Percentiles rank a stretch among this genome's conserved stretches.
Evolutionary conservation across 2,797 vertebrate genomes (phyloP).

Genomic region (Mionectes olivaceus): DNA sequence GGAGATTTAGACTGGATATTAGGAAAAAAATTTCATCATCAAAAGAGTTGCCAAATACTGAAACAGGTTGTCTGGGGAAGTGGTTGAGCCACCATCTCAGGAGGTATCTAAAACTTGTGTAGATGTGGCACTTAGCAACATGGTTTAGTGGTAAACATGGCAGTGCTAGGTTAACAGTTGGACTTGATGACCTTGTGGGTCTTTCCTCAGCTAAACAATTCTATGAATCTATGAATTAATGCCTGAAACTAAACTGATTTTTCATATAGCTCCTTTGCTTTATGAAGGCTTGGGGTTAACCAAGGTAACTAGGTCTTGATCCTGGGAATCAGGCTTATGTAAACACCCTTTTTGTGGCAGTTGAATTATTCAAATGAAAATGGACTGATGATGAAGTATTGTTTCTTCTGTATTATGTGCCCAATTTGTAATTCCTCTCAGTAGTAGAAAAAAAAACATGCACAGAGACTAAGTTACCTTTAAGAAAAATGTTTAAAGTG

Average conservation of each 20-base stretch:
- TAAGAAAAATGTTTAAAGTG: background rate
- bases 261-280: background rate
- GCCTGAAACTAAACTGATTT: background rate
- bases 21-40: background rate
- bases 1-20: background rate
- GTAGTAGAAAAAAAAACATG: background rate
- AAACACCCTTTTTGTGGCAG: background rate
- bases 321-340: background rate
- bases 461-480: background rate
- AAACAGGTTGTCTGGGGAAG: background rate
- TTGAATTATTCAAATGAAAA: background rate
- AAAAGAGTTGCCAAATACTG: background rate
- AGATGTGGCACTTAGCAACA: background rate
- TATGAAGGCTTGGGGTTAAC: background rate
- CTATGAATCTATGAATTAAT: background rate
- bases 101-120: background rate
- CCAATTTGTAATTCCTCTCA: background rate
- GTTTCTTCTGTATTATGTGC: background rate
- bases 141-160: background rate
- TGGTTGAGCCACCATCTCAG: background rate
- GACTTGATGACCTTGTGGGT: background rate
- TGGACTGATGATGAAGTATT: background rate
- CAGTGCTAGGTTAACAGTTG: background rate
- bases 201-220: background rate
- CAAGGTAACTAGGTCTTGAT: background rate